Evolutionary conservation across 1,140 invertebrate species (phyloP), one percentile per base, ranked within the genome.

Genomic region (Meloidogyne exigua): DNA sequence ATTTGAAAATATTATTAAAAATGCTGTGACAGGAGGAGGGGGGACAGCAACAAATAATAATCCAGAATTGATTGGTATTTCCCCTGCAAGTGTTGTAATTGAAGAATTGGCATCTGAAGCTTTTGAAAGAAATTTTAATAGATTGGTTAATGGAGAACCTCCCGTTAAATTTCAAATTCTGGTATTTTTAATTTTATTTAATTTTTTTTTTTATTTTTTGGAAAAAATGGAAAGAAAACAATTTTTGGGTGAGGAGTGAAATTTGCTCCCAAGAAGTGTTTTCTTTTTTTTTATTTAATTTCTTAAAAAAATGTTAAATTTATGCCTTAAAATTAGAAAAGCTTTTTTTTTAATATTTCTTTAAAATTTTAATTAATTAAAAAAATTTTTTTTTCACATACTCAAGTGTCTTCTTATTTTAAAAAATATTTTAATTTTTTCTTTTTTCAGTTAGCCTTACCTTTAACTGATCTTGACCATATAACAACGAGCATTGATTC

Each of bases 401-500:
- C 28, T 32, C 7, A 32, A 32, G 7, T 32, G 28, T 32, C 28
- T 32, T 32, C 28, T 32, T 32, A 3, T 32, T 32, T 32, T 15
- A 44, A 15, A 44, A 44, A 9, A n/a, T 57, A 5, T n/a, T 57
- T 39, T 4, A 39, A 39, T 39, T n/a, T 57, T 57, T n/a, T 57
- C 9, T n/a, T 57, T 57, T 57, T n/a, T 5, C 18, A 57, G 49
- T 15, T 57, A 57, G 15, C 65, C 36, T 36, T 73, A 36, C 57
- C 71, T 21, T 28, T 76, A 26, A 42, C 23, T 11, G 68, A 76
- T 26, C 10, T 76, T 25, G 75, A 76, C 15, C 68, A 72, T 74
- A 12, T 76, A 44, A 75, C 75, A 36, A 26, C 32, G 4, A 77
- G 73, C 18, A 36, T 76, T 25, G 80, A 80, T 63, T 39, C 49